Base-by-base conservation (phyloP, 1,140 invertebrate species). In the Cydia strobilella region DNA sequence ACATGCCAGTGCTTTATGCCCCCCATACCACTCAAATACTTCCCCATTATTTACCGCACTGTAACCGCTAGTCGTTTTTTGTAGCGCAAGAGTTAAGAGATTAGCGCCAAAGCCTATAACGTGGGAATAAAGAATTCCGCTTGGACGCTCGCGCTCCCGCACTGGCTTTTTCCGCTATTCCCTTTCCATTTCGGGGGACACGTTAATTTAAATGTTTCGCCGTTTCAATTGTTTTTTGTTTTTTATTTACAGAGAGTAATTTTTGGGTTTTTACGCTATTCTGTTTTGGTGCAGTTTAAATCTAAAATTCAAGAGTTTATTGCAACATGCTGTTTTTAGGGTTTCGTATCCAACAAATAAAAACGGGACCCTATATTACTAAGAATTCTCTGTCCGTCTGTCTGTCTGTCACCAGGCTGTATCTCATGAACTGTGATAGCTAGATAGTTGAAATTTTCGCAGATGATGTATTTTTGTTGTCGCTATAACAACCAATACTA, bases 141-240 rank as follows among this genome's bases (percentile, higher is more conserved):
- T 39, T 42, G 65, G 31, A 39, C 65, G 65, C 65, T 42, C 65
- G 15, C 31, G 31, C 23, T 23, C 62, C 63, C 63, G 63, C 27
- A 66, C 20, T 39, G 31, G 65, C 31, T 69, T 69, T 69, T 69
- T 69, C 65, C 31, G n/a, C 65, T 69, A 7, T 69, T 31, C 63
- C 27, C 20, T 69, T 66, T 69, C 65, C 65, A 69, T 69, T 69
- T 18, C 65, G 65, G n/a, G 65, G 31, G 65, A 69, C 65, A 69
- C 65, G 65, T 69, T 69, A 69, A 69, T 69, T 69, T 69, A 69
- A 69, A 69, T 69, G 65, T 69, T 69, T 69, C 65, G 63, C 63
- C 63, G 63, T 66, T 66, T 12, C 63, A 66, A 31, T 31, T 69
- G 25, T 66, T 66, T 66, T 66, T 66, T 35, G 10, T 10, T 42